Conservation (phyloP, 2,113 vertebrate species). For the Phrynocephalus versicolor region DNA sequence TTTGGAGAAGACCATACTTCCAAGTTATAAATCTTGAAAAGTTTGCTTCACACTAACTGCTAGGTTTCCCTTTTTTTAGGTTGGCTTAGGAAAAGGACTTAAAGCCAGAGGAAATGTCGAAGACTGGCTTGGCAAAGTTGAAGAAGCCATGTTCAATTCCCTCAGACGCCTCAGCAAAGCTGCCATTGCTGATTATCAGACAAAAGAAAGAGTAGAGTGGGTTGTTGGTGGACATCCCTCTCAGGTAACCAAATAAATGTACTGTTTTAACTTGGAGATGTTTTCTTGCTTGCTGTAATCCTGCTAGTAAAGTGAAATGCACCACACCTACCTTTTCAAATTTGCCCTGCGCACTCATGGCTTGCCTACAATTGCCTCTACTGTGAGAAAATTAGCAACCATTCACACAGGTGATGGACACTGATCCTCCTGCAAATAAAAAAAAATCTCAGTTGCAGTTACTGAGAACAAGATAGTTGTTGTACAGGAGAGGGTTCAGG, state of each 20-base stretch:
- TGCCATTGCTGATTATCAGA: conserved; percentile 82
- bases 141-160: conserved; percentile 84
- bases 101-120: conserved; percentile 86
- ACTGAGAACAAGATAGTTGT: not conserved
- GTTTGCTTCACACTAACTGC: not conserved
- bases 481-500: not conserved
- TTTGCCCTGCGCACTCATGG: not conserved
- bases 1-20: not conserved
- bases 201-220: conserved; percentile 75
- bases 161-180: conserved; percentile 80
- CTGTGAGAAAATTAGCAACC: not conserved
- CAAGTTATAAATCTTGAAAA: not conserved
- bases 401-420: not conserved
- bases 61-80: conserved; percentile 60
- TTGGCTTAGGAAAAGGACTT: conserved; percentile 80
- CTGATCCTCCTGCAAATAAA: not conserved
- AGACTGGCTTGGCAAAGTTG: conserved; percentile 86
- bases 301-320: not conserved
- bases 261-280: not conserved
- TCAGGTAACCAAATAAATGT: conserved; percentile 70
- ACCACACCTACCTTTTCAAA: not conserved
- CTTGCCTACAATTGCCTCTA: not conserved
- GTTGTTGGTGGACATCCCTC: conserved; percentile 82
- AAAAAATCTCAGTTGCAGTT: not conserved
- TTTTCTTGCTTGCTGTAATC: not conserved